These are phyloP conservation scores for Callyntrura sp. DNA, from an alignment of 2,888 invertebrate species.

Conservation along the genomic window DNA sequence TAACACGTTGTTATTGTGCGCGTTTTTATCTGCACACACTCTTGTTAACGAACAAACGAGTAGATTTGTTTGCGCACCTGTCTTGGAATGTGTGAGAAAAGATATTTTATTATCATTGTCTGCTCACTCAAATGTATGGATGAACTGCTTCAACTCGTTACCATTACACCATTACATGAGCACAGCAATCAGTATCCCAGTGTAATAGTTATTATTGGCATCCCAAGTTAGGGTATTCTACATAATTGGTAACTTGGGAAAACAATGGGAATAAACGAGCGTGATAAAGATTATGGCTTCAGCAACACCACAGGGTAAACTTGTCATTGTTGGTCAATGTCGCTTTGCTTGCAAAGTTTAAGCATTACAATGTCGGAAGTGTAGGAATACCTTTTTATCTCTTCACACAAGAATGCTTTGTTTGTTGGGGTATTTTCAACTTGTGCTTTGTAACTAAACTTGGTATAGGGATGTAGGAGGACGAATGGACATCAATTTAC, in stretches of 20 bases:
- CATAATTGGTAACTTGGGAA: not conserved
- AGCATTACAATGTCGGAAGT: constrained; percentile 45
- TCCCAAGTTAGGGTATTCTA: not conserved
- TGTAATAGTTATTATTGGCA: constrained; percentile 10
- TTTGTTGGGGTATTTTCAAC: too few relatives aligned
- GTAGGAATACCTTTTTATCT: too few relatives aligned
- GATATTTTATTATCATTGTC: not conserved
- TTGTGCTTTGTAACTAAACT: too few relatives aligned
- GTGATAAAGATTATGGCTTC: not conserved
- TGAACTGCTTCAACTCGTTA: too few relatives aligned
- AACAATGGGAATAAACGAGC: not conserved
- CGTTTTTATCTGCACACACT: not conserved
- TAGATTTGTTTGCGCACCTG: too few relatives aligned
- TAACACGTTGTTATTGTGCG: too few relatives aligned
- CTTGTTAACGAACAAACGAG: not conserved
- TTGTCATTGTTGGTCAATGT: constrained; percentile 9
- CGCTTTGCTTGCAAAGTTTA: constrained; percentile 10
- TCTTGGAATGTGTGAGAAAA: not conserved
- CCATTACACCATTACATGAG: too few relatives aligned
- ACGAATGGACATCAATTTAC: too few relatives aligned
- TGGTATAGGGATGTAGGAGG: too few relatives aligned
- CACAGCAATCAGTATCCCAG: not conserved
- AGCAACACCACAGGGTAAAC: not conserved
- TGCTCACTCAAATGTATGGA: not conserved
- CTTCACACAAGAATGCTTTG: too few relatives aligned